Percentiles rank a stretch among this genome's conserved stretches.
phyloP scores from a whole-genome alignment of 92 coral and sea anemone species.

The Meandrina meandrites region DNA sequence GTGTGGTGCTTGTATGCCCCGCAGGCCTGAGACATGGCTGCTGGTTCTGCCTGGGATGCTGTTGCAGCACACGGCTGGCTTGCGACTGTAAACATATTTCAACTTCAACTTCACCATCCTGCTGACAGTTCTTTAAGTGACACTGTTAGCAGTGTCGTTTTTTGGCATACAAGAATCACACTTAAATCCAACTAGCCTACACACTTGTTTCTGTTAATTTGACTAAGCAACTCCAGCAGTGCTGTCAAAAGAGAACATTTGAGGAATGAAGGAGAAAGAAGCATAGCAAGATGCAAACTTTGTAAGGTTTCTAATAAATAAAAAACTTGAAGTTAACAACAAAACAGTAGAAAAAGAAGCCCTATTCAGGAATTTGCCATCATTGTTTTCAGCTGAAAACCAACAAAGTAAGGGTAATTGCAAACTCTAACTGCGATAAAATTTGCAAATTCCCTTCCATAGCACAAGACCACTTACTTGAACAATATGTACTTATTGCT shows the following conservation, averaged over 20 bases:
- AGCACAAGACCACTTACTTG: not conserved
- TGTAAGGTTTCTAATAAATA: not conserved
- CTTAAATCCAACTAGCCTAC: not conserved
- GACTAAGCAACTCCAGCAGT: not conserved
- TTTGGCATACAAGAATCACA: not conserved
- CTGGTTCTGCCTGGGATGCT: too few relatives aligned
- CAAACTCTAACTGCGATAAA: not conserved
- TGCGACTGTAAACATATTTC: not conserved
- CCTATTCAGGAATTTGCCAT: not conserved
- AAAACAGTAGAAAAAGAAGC: not conserved
- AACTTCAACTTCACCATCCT: not conserved
- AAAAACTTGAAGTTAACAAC: not conserved
- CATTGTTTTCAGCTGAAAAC: too few relatives aligned
- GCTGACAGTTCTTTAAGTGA: not conserved
- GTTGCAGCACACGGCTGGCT: not conserved
- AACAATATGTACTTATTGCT: not conserved
- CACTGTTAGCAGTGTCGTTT: not conserved
- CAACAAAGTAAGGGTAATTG: not conserved
- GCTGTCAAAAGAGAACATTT: not conserved
- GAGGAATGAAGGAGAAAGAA: not conserved
- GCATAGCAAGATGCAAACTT: not conserved
- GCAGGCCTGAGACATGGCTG: not conserved
- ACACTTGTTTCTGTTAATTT: not conserved
- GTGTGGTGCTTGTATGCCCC: not conserved
- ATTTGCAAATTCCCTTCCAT: not conserved